Base-by-base conservation (phyloP, 2,888 invertebrate species). In the Alentia gelatinosa region DNA sequence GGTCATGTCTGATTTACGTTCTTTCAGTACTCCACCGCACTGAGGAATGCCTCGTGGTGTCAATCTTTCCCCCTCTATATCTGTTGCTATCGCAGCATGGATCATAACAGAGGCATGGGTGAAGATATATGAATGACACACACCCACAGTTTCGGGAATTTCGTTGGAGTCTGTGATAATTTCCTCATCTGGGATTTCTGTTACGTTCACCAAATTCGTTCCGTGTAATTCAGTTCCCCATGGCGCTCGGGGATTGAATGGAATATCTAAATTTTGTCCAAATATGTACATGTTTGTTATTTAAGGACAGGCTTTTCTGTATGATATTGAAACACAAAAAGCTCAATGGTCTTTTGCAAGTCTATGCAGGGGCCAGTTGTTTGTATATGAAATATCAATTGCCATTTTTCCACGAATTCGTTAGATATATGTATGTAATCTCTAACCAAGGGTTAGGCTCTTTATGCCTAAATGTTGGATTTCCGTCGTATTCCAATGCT, bases 261-360 rank as follows among this genome's bases (percentile, higher is more conserved):
- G n/a, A n/a, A n/a, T n/a, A n/a, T n/a, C n/a, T n/a, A 56, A 56
- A 56, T 4, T 30, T 1, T 26, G 30, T n/a, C 4, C 9, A 63
- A 19, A 68, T 68, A 4, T 68, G 30, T 68, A 68, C 5, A 19
- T 30, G 30, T 30, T 68, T 68, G 68, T 30, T 83, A 40, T 83
- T 39, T n/a, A 1, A 74, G 33, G 74, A n/a, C 9, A 30, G 9
- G 7, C 26, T 75, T 37, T 37, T 75, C 3, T 37, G 75, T 75
- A 37, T n/a, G n/a, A 30, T 37, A n/a, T 37, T 30, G 30, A n/a
- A 75, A n/a, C 33, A 35, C 33, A 35, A 12, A 75, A 86, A 86
- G 86, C 86, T 86, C 86, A 86, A 86, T 86, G 86, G 86, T 86
- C 86, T n/a, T 42, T 86, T 86, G 86, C 47, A 33, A 40, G 19